phyloP scores from a whole-genome alignment of 2,797 vertebrate species.

The Eurystomus glaucurus region DNA sequence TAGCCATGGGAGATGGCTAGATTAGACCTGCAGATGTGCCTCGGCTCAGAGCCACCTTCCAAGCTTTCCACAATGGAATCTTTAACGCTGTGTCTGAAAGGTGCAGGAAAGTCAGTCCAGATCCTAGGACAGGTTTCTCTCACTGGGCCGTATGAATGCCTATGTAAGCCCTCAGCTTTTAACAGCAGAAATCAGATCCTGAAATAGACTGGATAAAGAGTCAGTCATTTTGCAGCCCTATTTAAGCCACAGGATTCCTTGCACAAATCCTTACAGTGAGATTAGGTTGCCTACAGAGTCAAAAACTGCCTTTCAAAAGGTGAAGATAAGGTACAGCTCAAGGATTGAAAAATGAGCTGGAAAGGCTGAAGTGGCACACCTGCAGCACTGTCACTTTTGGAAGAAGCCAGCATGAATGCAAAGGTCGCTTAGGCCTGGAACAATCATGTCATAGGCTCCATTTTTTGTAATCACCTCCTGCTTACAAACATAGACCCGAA shows the following conservation, averaged over 20 bases:
- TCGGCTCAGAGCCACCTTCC: not conserved
- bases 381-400: not conserved
- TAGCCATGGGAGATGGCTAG: rapidly evolving
- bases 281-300: not conserved
- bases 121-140: not conserved
- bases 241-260: not conserved
- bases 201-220: not conserved
- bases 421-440: not conserved
- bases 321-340: not conserved
- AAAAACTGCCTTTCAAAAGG: not conserved
- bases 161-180: not conserved
- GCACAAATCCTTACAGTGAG: not conserved
- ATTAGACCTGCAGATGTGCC: not conserved
- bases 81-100: not conserved
- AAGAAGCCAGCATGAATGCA: not conserved
- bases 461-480: not conserved
- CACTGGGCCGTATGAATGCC: not conserved
- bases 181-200: not conserved
- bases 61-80: not conserved
- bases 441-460: rapidly evolving
- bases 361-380: not conserved
- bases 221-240: not conserved
- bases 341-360: not conserved
- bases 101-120: not conserved
- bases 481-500: not conserved